These are phyloP conservation scores for Elachura formosa DNA, from an alignment of 2,113 vertebrate genomes.

Conservation along the genomic window DNA sequence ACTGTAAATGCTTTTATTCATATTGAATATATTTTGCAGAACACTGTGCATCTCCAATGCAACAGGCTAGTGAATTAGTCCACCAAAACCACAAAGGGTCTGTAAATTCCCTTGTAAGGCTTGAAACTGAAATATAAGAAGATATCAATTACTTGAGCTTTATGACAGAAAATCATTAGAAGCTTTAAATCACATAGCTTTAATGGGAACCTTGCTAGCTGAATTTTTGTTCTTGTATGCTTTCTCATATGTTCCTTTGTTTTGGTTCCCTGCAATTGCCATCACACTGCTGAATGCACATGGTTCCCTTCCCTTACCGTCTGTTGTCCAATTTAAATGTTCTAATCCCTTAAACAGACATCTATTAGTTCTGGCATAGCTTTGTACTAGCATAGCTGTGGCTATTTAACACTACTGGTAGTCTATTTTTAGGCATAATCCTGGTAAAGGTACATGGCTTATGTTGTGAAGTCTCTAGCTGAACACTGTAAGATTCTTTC, in stretches of 20 bases:
- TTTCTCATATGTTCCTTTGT: not conserved
- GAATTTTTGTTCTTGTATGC: not conserved
- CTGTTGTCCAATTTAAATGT: not conserved
- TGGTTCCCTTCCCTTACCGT: not conserved
- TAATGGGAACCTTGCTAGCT: not conserved
- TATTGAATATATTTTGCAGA: not conserved
- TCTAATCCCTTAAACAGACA: not conserved
- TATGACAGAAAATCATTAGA: not conserved
- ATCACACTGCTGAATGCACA: not conserved
- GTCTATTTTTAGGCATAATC: constrained; percentile 16
- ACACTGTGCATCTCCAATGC: not conserved
- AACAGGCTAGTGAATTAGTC: not conserved
- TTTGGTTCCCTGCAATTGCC: not conserved
- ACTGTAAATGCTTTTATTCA: not conserved
- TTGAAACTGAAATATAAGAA: not conserved
- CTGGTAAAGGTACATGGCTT: not conserved
- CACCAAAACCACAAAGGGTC: not conserved
- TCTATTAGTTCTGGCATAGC: not conserved
- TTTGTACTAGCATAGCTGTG: not conserved
- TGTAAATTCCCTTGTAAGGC: not conserved
- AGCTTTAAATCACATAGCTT: not conserved
- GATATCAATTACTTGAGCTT: not conserved
- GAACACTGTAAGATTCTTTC: not conserved
- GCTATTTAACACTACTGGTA: not conserved
- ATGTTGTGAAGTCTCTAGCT: not conserved